Evolutionary conservation across 2,113 vertebrate genomes (phyloP).

Genomic region (Tyto alba): DNA sequence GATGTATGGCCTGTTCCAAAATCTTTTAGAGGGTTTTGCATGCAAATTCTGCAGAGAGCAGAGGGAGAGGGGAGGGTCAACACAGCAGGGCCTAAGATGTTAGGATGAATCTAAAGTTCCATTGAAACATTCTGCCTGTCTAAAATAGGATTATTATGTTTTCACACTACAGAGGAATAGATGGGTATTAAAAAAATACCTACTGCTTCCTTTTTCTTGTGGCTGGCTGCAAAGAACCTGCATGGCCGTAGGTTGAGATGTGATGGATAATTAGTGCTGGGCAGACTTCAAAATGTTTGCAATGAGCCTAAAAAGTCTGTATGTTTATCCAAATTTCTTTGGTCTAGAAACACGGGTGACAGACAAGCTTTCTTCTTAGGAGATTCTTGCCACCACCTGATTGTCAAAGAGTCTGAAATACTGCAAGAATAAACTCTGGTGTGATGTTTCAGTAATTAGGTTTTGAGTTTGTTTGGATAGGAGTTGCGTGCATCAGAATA

Average conservation of each 20-base stretch:
- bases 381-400: not conserved
- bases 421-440: not conserved
- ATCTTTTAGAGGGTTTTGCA: constrained; percentile 26
- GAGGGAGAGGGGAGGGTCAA: constrained; percentile 31
- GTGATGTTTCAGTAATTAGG: constrained; percentile 43
- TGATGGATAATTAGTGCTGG: not conserved
- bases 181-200: constrained; percentile 38
- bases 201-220: constrained; percentile 41
- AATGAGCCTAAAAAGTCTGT: not conserved
- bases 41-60: constrained; percentile 20
- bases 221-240: not conserved
- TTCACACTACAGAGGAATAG: constrained; percentile 32
- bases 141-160: constrained; percentile 54
- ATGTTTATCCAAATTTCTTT: not conserved
- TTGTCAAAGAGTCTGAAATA: constrained; percentile 7
- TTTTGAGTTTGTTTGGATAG: constrained; percentile 15
- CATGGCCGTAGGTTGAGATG: not conserved
- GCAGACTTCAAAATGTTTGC: not conserved
- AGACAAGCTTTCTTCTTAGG: constrained; percentile 10
- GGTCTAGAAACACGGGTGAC: not conserved
- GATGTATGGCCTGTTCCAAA: constrained; percentile 23
- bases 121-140: constrained; percentile 20
- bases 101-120: constrained; percentile 50
- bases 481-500: not conserved
- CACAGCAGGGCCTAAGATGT: constrained; percentile 26